A percentile compares a stretch with the other conserved stretches of the same genome.
These are phyloP conservation scores for Girardia tigrina DNA, from an alignment of 2,888 invertebrate species.

Conservation along the genomic window DNA sequence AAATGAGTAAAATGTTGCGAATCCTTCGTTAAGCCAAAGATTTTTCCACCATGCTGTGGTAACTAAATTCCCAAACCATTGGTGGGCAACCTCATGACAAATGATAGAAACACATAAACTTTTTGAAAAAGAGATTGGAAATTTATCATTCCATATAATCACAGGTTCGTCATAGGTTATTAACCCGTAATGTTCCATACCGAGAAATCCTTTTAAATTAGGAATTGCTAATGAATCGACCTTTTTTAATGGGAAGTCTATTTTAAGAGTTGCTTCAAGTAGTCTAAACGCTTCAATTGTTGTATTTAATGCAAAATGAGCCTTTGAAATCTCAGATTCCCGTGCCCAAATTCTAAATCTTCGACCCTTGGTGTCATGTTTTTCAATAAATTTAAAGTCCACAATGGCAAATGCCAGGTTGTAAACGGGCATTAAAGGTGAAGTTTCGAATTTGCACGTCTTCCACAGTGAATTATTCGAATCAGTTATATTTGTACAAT, in stretches of 20 bases:
- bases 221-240: conserved; percentile 6
- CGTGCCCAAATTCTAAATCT: background rate
- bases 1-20: conserved; percentile 3
- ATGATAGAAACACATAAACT: background rate
- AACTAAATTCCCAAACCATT: background rate
- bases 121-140: background rate
- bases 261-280: background rate
- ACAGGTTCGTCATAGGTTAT: background rate
- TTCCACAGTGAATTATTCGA: background rate
- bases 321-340: background rate
- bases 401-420: conserved; percentile 2
- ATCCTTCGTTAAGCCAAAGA: background rate
- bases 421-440: background rate
- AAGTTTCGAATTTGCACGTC: background rate
- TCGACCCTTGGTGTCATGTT: background rate
- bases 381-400: background rate
- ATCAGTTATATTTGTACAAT: background rate
- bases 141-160: background rate
- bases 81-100: conserved; percentile 6
- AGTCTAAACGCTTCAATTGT: background rate
- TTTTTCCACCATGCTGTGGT: background rate
- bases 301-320: conserved; percentile 17
- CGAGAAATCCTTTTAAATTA: background rate
- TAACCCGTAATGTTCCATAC: background rate
- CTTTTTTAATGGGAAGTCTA: background rate